Conservation (phyloP, 2,888 invertebrate genomes). For the Xestia sexstrigata region DNA sequence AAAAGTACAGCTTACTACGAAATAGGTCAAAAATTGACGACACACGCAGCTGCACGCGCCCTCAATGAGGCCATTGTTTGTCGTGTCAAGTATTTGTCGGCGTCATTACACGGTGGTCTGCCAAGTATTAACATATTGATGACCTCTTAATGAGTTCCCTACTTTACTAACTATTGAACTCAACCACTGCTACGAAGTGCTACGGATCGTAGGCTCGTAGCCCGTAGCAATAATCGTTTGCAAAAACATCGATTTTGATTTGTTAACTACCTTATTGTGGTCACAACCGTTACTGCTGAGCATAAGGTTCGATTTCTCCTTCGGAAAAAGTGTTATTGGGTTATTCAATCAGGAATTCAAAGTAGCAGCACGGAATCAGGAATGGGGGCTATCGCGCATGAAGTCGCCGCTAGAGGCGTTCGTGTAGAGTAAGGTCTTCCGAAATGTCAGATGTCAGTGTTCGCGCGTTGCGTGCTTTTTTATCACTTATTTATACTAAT, state of each 20-base stretch:
- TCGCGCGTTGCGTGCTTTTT: no score
- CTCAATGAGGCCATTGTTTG: constrained; percentile 82
- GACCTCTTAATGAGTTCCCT: constrained; percentile 80
- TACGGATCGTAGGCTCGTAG: constrained; percentile 39
- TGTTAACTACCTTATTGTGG: neutral
- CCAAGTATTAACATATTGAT: constrained; percentile 79
- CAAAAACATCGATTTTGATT: neutral
- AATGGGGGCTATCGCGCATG: no score
- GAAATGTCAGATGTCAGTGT: no score
- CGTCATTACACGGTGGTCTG: constrained; percentile 79
- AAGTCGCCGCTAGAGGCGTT: no score
- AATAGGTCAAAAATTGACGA: constrained; percentile 16
- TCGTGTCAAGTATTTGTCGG: constrained; percentile 62
- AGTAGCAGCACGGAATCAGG: neutral
- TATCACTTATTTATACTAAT: no score
- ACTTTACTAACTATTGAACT: constrained; percentile 9
- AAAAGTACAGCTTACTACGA: neutral
- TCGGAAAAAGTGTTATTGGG: neutral
- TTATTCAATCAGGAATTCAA: neutral
- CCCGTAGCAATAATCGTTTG: constrained; percentile 20
- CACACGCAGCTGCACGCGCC: constrained; percentile 85
- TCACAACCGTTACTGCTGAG: neutral
- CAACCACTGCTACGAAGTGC: constrained; percentile 35
- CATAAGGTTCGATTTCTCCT: neutral
- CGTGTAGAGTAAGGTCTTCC: no score